These are phyloP conservation scores for Ammodytes marinus DNA, from an alignment of 2,113 vertebrate genomes.

Conservation along the genomic window DNA sequence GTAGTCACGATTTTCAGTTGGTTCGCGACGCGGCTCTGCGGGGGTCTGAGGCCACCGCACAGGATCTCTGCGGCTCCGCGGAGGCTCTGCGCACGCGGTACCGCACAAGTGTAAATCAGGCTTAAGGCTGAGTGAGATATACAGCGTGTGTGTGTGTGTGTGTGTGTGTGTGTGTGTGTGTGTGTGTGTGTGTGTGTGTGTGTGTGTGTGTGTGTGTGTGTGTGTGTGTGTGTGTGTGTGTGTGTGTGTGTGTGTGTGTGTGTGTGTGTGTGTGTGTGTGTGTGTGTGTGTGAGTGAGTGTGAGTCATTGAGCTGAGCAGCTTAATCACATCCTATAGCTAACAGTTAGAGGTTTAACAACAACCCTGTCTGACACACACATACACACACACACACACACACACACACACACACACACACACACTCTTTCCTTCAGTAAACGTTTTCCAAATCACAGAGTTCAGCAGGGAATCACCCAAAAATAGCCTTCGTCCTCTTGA, in stretches of 20 bases:
- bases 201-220: slow-evolving; percentile 7
- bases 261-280: slow-evolving; percentile 17
- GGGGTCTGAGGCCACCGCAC: too few species aligned
- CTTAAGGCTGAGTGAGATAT: slow-evolving; percentile 6
- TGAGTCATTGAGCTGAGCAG: slow-evolving; percentile 51
- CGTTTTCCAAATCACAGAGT: slow-evolving; percentile 63
- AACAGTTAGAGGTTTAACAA: slow-evolving; percentile 59
- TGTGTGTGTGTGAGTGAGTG: slow-evolving; percentile 12
- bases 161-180: not conserved
- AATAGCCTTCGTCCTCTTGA: slow-evolving; percentile 56
- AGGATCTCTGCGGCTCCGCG: too few species aligned
- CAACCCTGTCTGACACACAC: slow-evolving; percentile 17
- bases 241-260: slow-evolving; percentile 21
- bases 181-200: slow-evolving; percentile 21
- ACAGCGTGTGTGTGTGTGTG: too few species aligned
- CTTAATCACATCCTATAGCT: slow-evolving; percentile 67
- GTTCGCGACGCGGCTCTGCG: too few species aligned
- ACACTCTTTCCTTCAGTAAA: slow-evolving; percentile 42
- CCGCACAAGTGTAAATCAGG: too few species aligned
- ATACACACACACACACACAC: too few species aligned
- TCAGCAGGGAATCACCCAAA: slow-evolving; percentile 66
- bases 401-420: not conserved
- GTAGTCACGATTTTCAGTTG: too few species aligned
- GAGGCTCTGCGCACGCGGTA: too few species aligned
- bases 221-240: not conserved